phyloP scores from a whole-genome alignment of 1,140 invertebrate species.

The Drosophila kohkoa region DNA sequence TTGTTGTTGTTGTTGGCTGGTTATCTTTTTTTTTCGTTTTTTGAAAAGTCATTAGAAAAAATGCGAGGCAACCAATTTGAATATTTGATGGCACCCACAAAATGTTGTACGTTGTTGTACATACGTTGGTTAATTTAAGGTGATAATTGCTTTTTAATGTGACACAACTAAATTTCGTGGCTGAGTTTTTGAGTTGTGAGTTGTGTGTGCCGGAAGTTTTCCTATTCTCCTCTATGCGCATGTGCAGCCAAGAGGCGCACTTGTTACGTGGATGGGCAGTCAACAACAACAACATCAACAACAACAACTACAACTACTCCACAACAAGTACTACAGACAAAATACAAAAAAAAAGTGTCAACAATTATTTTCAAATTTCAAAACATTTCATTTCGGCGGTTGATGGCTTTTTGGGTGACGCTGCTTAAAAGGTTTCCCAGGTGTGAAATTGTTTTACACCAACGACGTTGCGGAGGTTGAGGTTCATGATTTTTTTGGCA shows the following conservation, averaged over 20 bases:
- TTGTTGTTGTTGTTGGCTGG: constrained; percentile 51
- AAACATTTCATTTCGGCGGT: constrained; percentile 78
- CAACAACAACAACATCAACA: constrained; percentile 41
- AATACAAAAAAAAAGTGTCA: constrained; percentile 66
- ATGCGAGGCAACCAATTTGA: constrained; percentile 72
- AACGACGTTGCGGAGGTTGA: constrained; percentile 23
- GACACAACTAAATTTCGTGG: constrained; percentile 84
- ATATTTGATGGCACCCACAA: constrained; percentile 67
- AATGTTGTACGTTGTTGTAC: constrained; percentile 2
- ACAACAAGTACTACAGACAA: constrained; percentile 9
- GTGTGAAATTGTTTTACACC: constrained; percentile 71
- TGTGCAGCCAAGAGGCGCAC: constrained; percentile 79
- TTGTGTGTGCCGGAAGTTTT: constrained; percentile 78
- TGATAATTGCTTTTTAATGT: constrained; percentile 85
- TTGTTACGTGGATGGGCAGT: constrained; percentile 64
- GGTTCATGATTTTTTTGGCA: constrained; percentile 20
- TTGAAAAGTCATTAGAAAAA: constrained; percentile 82
- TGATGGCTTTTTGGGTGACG: constrained; percentile 67
- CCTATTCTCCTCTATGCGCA: constrained; percentile 70
- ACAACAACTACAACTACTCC: not conserved
- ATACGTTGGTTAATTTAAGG: constrained; percentile 83
- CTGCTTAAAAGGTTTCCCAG: constrained; percentile 77
- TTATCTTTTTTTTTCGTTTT: constrained; percentile 43
- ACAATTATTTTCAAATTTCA: constrained; percentile 85
- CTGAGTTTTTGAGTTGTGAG: constrained; percentile 32